Percentiles rank a stretch among this genome's conserved stretches.
These are phyloP conservation scores for Brachypalpus laphriformis DNA, from an alignment of 2,888 invertebrate genomes.

Conservation along the genomic window DNA sequence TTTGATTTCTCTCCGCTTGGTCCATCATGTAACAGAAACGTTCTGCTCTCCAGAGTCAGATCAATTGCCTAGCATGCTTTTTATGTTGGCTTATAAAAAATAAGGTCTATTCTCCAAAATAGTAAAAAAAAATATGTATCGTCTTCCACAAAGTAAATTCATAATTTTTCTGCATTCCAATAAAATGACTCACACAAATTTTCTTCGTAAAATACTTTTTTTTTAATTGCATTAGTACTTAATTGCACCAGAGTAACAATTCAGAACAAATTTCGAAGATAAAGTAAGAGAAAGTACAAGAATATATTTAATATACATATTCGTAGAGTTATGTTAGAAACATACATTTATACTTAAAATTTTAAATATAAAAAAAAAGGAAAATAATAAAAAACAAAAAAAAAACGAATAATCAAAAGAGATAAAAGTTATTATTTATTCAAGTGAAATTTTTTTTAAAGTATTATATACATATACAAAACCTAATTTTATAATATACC, in stretches of 20 bases:
- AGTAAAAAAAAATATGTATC: too few relatives aligned
- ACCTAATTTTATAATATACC: constrained; percentile 38
- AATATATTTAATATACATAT: constrained; percentile 62
- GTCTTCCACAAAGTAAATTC: neutral
- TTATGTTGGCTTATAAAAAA: too few relatives aligned
- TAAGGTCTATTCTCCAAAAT: too few relatives aligned
- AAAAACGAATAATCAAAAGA: constrained; percentile 45
- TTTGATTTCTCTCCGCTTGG: too few relatives aligned
- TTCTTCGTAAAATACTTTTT: neutral
- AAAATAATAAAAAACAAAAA: constrained; percentile 20
- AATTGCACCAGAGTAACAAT: constrained; percentile 28
- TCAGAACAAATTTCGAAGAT: constrained; percentile 7
- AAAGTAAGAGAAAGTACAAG: constrained; percentile 59
- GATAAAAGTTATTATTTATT: constrained; percentile 36
- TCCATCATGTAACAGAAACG: too few relatives aligned
- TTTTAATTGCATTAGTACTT: neutral
- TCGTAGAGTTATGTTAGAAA: constrained; percentile 33
- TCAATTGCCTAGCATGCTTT: too few relatives aligned
- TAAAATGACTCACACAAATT: neutral
- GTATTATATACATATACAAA: constrained; percentile 24
- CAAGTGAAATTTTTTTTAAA: constrained; percentile 13
- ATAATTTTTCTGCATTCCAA: neutral
- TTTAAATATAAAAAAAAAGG: too few relatives aligned
- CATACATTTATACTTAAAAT: constrained; percentile 9
- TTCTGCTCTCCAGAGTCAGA: too few relatives aligned